Evolutionary conservation across 2,113 vertebrate species (phyloP), one percentile per base, ranked within the genome.

Genomic region (Datnioides undecimradiatus): DNA sequence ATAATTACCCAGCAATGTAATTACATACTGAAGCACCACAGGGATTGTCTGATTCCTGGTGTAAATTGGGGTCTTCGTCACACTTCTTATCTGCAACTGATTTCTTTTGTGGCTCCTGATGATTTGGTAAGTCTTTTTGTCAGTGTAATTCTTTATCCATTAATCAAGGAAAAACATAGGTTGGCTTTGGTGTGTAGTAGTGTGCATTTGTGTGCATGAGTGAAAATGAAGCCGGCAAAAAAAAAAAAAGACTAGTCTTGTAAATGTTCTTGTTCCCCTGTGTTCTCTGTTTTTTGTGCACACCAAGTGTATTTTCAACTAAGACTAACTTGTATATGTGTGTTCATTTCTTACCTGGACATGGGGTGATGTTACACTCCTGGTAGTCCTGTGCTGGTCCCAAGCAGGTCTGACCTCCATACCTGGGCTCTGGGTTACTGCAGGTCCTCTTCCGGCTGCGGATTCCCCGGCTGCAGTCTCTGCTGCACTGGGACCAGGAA

Each of bases 301-400:
- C 27, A 6, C 6, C 48, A 12, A 8, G 14, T 33, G 38, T 25
- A 29, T 54, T n/a, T 83, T 17, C 16, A 33, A 43, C 10, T 68
- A 29, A 33, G 27, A 19, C 17, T 38, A 0, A 13, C 19, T 14
- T 27, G 34, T 27, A 33, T 11, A 16, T 8, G 25, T 31, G 29
- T 36, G 5, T 23, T 31, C 3, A 25, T 52, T 16, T 49, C 92
- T 93, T 87, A 99, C 98, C 97, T 91, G 98, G 98, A 85, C 98
- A 99, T 34, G 98, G 98, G 27, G 97, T 93, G 71, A 97, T 94
- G 91, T 99, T 99, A 86, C 98, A 99, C 80, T 99, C 98, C 86
- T 99, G 98, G 82, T 97, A 99, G 73, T 99, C 98, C 58, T 97
- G 92, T 1, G 97, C 94, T 0, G 97, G 90, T 2, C 98, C 98